Evolutionary conservation across 2,113 vertebrate species (phyloP), one percentile per base, ranked within the genome.

Genomic region (Suricata suricatta): DNA sequence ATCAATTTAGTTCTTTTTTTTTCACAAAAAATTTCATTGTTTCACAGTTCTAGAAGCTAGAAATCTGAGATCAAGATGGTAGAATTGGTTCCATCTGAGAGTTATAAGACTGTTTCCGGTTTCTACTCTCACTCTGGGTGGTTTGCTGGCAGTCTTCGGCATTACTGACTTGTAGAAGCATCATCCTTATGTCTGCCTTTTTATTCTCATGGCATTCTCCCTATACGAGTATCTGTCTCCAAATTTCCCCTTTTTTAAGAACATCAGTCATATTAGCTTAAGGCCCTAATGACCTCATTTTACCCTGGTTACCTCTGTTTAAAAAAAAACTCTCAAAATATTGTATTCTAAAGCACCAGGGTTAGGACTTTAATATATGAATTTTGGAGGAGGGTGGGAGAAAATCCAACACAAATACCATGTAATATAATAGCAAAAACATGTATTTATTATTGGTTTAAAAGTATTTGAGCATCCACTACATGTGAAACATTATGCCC

Each of bases 301-400:
- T 95, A 92, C 82, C 21, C 54, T 82, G 44, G 66, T 92, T 82
- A 35, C n/a, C n/a, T 74, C 41, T 92, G n/a, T n/a, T n/a, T 82
- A 82, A 82, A 66, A 41, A 41, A 41, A 41, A 41, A 41, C 4
- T 81, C 19, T 88, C 21, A n/a, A 72, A 82, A 71, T 82, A 63
- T 52, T 44, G 72, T 44, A 87, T 54, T 95, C 25, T n/a, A 15
- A 87, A 41, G n/a, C 64, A 66, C 38, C 21, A 41, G 29, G 5
- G 38, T 81, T 81, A 87, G 89, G 21, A 52, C 27, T 87, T 92
- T 33, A 88, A 72, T 10, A 35, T 74, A 41, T n/a, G 44, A 29
- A 19, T 54, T 79, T 79, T 3, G 7, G 7, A 52, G 29, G 29
- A 5, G 9, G 7, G 3, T 47, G 27, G 44, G 27, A 76, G 41